Evolutionary conservation across 2,797 vertebrate species (phyloP), one percentile per base, ranked within the genome.

Genomic region (Eulemur rubriventer): DNA sequence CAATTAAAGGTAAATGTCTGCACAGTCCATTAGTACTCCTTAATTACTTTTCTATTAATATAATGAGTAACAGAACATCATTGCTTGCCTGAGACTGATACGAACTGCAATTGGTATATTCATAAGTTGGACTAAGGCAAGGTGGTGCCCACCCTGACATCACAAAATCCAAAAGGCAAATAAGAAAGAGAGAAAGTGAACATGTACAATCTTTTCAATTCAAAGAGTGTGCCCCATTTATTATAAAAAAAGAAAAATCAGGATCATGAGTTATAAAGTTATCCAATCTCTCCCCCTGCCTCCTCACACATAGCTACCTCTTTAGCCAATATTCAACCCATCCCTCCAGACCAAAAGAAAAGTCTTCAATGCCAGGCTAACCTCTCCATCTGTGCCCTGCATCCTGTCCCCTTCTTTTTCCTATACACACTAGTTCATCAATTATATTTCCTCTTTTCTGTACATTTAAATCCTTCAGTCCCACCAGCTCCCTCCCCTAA

Each of bases 21-120:
- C 22, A 20, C 14, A 50, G 33, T 85, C 59, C 61, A 57, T 91
- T 78, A 93, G 82, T 57, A 59, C 4, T 46, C 57, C 35, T 89
- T 92, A 92, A 93, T 43, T 85, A 43, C 30, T 75, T 89, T 96
- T 76, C 50, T 63, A 57, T 57, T 57, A 57, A 57, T 57, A 83
- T 52, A 80, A 18, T 80, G 83, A 96, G 75, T 50, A 69, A 7
- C 30, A 91, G 63, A 83, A 65, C 4, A n/a, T 89, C 85, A 91
- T 41, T 89, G 67, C 76, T 91, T 38, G 0, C 7, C 33, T 79
- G 75, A 93, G 76, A 67, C 43, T 35, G 55, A 35, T 8, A 50
- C 9, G 18, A 95, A 70, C 72, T 13, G 4, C 50, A 76, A n/a
- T 24, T 26, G 46, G 57, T 16, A 73, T 33, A 83, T 75, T 76